Conservation (phyloP, 2,797 vertebrate genomes). For the Pangasius larnaudii region DNA sequence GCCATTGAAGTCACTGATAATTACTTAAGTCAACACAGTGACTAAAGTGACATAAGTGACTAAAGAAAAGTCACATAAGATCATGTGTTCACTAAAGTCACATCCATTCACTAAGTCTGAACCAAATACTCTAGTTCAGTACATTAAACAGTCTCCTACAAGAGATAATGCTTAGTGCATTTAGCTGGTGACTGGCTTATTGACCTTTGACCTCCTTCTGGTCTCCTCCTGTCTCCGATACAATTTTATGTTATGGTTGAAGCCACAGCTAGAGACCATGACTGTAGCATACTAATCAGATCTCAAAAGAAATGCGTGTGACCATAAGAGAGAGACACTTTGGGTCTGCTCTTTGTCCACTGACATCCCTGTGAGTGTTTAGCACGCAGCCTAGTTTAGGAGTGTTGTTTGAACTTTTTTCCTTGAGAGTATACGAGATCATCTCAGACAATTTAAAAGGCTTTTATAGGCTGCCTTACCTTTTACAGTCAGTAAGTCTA, state of each 20-base stretch:
- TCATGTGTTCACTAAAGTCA: not conserved
- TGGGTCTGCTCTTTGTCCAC: not conserved
- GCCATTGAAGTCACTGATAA: not conserved
- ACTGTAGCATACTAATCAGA: not conserved
- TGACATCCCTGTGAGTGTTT: not conserved
- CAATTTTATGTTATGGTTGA: not conserved
- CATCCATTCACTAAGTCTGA: not conserved
- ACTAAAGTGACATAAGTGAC: too few species aligned
- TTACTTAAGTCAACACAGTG: not conserved
- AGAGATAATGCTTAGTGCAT: not conserved
- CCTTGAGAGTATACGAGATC: not conserved
- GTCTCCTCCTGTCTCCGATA: not conserved
- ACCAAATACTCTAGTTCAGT: not conserved
- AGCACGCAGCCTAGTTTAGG: not conserved
- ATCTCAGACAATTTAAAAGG: not conserved
- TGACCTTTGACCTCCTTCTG: slow-evolving; percentile 2
- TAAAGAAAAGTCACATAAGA: not conserved
- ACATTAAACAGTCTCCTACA: not conserved
- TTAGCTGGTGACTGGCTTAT: not conserved
- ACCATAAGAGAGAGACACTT: not conserved
- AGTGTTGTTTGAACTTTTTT: not conserved
- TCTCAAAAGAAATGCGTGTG: not conserved
- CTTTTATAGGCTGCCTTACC: not conserved
- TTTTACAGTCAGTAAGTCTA: not conserved
- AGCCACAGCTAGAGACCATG: not conserved